Conservation (phyloP, 2,113 vertebrate species). For the Alligator mississippiensis region DNA sequence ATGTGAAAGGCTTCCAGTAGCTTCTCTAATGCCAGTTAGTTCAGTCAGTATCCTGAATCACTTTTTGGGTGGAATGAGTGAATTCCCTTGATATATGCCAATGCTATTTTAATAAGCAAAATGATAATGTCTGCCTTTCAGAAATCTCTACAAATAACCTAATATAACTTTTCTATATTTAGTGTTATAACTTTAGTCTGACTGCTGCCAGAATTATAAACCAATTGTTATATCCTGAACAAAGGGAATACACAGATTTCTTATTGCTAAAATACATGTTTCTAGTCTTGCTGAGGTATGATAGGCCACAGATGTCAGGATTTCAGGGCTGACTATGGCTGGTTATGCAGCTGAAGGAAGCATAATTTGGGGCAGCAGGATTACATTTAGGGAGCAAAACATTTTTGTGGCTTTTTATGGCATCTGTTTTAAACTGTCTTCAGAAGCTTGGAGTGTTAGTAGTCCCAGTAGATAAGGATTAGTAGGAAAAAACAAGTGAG, state of each 20-base stretch:
- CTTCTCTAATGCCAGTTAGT: background rate
- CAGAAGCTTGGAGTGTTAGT: slow-evolving; percentile 50
- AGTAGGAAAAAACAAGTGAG: slow-evolving; percentile 61
- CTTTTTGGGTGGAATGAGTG: background rate
- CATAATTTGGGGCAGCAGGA: slow-evolving; percentile 26
- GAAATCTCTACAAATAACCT: background rate
- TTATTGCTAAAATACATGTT: background rate
- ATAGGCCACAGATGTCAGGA: background rate
- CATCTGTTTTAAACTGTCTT: slow-evolving; percentile 47
- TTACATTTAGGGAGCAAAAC: slow-evolving; percentile 34
- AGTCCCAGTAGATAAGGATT: slow-evolving; percentile 65
- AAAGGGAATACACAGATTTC: background rate
- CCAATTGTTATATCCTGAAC: background rate
- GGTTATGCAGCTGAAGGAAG: slow-evolving; percentile 27
- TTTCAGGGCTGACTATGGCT: background rate
- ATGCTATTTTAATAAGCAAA: background rate
- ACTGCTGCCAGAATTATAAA: background rate
- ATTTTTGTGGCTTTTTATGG: slow-evolving; percentile 17
- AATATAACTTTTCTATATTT: background rate
- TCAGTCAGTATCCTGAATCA: background rate
- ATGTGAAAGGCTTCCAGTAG: background rate
- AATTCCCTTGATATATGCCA: background rate
- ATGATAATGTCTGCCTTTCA: background rate
- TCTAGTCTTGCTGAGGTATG: background rate
- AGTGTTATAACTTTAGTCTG: background rate